Conservation (phyloP, 1,140 invertebrate species). For the Microplitis demolitor region DNA sequence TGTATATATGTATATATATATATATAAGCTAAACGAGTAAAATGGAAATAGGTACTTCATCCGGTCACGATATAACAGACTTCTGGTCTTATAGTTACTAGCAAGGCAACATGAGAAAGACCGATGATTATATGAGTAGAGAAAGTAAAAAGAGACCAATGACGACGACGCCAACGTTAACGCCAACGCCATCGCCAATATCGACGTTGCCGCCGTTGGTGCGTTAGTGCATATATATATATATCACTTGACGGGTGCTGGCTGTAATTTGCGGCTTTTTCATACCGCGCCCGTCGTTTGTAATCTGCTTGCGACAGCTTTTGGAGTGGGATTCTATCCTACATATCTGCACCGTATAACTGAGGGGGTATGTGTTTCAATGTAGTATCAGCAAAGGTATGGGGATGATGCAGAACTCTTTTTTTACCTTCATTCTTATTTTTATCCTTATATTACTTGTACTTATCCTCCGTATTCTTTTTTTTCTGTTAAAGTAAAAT, state of each 20-base stretch:
- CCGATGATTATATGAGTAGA: not conserved
- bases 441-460: not conserved
- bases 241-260: conserved; percentile 26
- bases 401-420: not conserved
- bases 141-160: not conserved
- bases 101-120: not conserved
- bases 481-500: too few relatives aligned
- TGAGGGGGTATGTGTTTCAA: conserved; percentile 29
- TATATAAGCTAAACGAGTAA: too few relatives aligned
- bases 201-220: too few relatives aligned
- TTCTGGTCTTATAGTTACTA: not conserved
- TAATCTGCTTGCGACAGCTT: conserved; percentile 28
- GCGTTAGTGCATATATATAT: too few relatives aligned
- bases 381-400: conserved; percentile 17
- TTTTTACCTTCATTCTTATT: not conserved
- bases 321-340: not conserved
- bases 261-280: conserved; percentile 35
- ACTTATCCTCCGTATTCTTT: too few relatives aligned
- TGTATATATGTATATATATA: too few relatives aligned
- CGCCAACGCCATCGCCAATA: too few relatives aligned
- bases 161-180: not conserved
- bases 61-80: not conserved
- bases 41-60: not conserved
- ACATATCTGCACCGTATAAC: conserved; percentile 34
- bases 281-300: conserved; percentile 33